phyloP scores from a whole-genome alignment of 1,140 invertebrate species.

The Anoplophora glabripennis region DNA sequence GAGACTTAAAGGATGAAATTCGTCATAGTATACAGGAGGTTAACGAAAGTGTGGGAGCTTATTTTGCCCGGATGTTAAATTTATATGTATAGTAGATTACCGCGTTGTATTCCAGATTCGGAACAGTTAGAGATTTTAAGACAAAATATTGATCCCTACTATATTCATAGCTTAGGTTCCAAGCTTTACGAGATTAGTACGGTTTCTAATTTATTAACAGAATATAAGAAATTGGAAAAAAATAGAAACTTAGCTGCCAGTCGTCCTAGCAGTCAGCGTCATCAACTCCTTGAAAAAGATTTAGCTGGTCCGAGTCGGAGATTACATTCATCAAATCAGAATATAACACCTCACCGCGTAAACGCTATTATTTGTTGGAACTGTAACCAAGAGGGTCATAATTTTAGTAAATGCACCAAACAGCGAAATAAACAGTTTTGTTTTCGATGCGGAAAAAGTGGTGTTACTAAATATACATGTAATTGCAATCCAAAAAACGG shows the following conservation, averaged over 20 bases:
- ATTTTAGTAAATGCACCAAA: not conserved
- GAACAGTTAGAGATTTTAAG: not conserved
- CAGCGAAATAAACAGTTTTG: not conserved
- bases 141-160: not conserved
- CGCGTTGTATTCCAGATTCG: too few relatives aligned
- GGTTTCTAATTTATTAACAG: too few relatives aligned
- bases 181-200: not conserved
- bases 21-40: too few relatives aligned
- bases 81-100: too few relatives aligned
- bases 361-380: not conserved
- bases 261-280: not conserved
- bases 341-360: not conserved
- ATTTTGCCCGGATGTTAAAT: too few relatives aligned
- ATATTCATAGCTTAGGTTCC: not conserved
- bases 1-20: not conserved
- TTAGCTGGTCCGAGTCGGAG: not conserved
- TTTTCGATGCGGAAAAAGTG: not conserved
- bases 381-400: slow-evolving; percentile 1
- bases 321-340: not conserved
- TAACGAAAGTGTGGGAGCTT: too few relatives aligned
- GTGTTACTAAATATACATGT: not conserved
- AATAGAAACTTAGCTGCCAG: not conserved
- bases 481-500: not conserved
- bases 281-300: not conserved
- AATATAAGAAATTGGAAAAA: too few relatives aligned